Base-by-base conservation (phyloP, 2,888 invertebrate genomes). In the Pollenia angustigena region DNA sequence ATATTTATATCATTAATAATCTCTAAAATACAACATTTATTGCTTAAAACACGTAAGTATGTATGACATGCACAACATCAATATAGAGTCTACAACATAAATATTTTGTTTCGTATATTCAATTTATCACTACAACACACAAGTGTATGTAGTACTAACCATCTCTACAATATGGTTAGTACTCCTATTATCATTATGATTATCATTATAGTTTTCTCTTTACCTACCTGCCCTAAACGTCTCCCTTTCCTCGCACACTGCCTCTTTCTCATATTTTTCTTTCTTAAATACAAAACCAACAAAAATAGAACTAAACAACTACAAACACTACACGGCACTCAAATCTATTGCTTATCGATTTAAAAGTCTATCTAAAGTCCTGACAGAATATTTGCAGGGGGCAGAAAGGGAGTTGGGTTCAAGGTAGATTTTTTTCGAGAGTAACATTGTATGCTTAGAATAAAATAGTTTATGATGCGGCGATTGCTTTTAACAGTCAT, bases 1-100 rank as follows among this genome's bases (percentile, higher is more conserved):
- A 68, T 80, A 80, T 6, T 50, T 75, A 74, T 80, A 80, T 79
- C 18, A 69, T 79, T 78, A 78, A 84, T 87, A 87, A 81, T 78
- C 72, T 78, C 87, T 87, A 87, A 87, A 81, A 81, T 84, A 87
- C 87, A 87, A 87, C 87, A 87, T 87, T 84, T 84, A 87, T 87
- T 87, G 87, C 87, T 84, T 87, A 87, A 87, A 87, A 87, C 84
- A 87, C 87, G 56, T 85, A 87, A 84, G 56, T 85, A 81, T 81
- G 68, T 82, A 76, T 64, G 87, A 84, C 87, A 87, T 84, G 84
- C 87, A 87, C 84, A 87, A 87, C 87, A 87, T 78, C 87, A 87
- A 87, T 87, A 87, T 84, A 87, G 56, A 81, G 46, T 79, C 79
- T 85, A 85, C 84, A 85, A 85, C 84, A 80, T 74, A 69, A 80